Percentiles rank a stretch among this genome's conserved stretches.
Evolutionary conservation across 2,888 invertebrate species (phyloP).

Genomic region (Platycnemis pennipes): DNA sequence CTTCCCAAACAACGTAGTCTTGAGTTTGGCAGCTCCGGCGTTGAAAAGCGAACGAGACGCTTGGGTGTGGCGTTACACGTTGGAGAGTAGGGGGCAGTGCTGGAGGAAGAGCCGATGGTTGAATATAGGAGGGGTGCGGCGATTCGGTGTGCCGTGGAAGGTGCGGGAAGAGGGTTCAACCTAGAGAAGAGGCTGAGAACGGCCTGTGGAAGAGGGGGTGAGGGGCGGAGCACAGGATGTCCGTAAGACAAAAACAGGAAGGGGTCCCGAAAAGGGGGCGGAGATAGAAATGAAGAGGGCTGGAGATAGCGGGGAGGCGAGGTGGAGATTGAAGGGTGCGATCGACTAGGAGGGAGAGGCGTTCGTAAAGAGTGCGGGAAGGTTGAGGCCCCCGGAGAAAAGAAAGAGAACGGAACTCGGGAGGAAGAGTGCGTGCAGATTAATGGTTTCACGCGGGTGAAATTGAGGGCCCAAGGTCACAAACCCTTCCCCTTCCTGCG

Average conservation of each 20-base stretch:
- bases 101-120: too few relatives aligned
- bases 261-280: not conserved
- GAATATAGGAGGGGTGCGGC: not conserved
- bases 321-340: not conserved
- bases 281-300: not conserved
- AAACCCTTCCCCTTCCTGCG: too few relatives aligned
- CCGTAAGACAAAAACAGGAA: constrained; percentile 6
- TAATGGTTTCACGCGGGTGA: not conserved
- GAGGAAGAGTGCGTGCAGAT: not conserved
- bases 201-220: not conserved
- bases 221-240: not conserved
- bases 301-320: not conserved
- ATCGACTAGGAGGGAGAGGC: not conserved
- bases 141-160: too few relatives aligned
- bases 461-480: not conserved
- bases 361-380: too few relatives aligned
- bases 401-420: not conserved
- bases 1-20: too few relatives aligned
- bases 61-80: not conserved
- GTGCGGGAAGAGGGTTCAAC: not conserved
- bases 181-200: not conserved
- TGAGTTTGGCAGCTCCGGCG: too few relatives aligned
- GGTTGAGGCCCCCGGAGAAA: not conserved
- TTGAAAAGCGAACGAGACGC: not conserved
- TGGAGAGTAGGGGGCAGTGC: too few relatives aligned